These are phyloP conservation scores for Elachura formosa DNA, from an alignment of 2,113 vertebrate species.

Conservation along the genomic window DNA sequence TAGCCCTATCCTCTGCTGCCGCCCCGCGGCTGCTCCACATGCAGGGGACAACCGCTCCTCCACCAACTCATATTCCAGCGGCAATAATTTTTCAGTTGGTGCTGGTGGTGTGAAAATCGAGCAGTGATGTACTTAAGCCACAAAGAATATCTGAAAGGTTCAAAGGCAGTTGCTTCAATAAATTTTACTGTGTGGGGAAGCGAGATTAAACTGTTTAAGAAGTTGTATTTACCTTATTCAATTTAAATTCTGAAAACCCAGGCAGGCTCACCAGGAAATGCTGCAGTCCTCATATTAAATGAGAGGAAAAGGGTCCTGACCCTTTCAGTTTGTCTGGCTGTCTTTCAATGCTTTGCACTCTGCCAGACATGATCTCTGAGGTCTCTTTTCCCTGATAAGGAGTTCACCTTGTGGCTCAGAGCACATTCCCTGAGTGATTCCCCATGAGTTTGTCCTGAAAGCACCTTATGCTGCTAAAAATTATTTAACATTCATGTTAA, in stretches of 20 bases:
- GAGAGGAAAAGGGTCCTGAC: not conserved
- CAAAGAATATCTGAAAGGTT: not conserved
- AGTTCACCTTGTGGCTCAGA: not conserved
- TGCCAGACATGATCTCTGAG: not conserved
- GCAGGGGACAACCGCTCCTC: not conserved
- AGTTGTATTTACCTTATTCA: not conserved
- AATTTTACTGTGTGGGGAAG: not conserved
- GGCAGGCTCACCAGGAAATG: not conserved
- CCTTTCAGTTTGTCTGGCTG: not conserved
- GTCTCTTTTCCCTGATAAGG: not conserved
- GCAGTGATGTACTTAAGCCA: not conserved
- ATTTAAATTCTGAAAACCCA: not conserved
- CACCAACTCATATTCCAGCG: not conserved
- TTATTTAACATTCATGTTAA: not conserved
- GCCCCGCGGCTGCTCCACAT: not conserved
- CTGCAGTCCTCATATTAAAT: not conserved
- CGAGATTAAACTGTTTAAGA: not conserved
- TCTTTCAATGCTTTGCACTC: not conserved
- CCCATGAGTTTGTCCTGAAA: not conserved
- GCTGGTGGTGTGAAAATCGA: not conserved
- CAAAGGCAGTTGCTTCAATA: not conserved
- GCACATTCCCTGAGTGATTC: not conserved
- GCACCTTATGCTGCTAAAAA: not conserved
- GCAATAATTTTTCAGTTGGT: not conserved
- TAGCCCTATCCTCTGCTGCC: constrained; percentile 19